Percentiles rank a stretch among this genome's conserved stretches.
phyloP scores from a whole-genome alignment of 2,113 vertebrate genomes.

The Sorex fumeus region DNA sequence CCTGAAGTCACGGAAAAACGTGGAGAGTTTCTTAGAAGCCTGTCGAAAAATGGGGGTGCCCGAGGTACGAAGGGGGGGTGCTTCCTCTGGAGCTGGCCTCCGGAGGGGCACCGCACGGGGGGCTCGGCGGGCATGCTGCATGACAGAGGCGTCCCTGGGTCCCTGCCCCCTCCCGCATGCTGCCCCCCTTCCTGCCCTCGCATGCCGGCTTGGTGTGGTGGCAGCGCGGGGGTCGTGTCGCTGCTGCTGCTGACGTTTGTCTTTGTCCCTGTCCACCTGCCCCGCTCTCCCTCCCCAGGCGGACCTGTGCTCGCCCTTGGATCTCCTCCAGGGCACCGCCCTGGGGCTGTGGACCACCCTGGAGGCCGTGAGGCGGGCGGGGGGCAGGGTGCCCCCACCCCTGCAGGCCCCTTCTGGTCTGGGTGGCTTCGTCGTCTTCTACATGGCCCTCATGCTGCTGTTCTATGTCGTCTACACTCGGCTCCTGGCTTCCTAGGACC shows the following conservation, averaged over 20 bases:
- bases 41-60: slow-evolving; percentile 93
- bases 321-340: slow-evolving; percentile 92
- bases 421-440: slow-evolving; percentile 93
- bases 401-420: slow-evolving; percentile 83
- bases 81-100: neutral
- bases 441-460: slow-evolving; percentile 91
- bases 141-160: too few relatives aligned
- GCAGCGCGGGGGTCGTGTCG: slow-evolving; percentile 47
- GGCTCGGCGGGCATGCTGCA: too few relatives aligned
- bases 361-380: slow-evolving; percentile 86
- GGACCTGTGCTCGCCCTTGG: slow-evolving; percentile 91
- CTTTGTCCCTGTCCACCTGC: slow-evolving; percentile 76
- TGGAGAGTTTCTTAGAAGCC: slow-evolving; percentile 94
- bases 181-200: slow-evolving; percentile 23
- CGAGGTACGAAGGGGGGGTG: slow-evolving; percentile 88
- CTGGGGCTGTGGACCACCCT: slow-evolving; percentile 90
- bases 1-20: slow-evolving; percentile 92
- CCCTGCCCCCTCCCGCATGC: neutral
- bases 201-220: neutral
- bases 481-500: slow-evolving; percentile 79
- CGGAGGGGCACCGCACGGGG: too few relatives aligned
- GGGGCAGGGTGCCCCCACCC: slow-evolving; percentile 73
- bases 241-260: slow-evolving; percentile 58
- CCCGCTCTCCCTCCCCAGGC: slow-evolving; percentile 86
- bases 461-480: slow-evolving; percentile 87